Percentiles rank a stretch among this genome's conserved stretches.
Conservation (phyloP, 1,140 invertebrate species). For the Thrips palmi region DNA sequence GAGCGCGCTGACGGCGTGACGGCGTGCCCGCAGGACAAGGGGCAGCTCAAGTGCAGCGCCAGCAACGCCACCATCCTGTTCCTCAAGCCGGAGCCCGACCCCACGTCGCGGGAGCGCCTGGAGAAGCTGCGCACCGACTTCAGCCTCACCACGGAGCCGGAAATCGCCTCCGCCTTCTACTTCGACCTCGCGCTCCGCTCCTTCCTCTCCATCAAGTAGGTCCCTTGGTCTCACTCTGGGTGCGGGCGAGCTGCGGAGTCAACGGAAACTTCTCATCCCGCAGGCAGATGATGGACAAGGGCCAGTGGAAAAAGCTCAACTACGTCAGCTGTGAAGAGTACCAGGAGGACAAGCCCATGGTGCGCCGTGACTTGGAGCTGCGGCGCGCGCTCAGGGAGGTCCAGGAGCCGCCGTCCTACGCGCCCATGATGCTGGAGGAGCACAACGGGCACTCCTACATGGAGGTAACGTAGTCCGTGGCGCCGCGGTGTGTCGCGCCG, state of each 20-base stretch:
- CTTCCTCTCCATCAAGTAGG: slow-evolving; percentile 53
- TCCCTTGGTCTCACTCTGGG: slow-evolving; percentile 11
- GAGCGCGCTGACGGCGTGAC: too few species aligned
- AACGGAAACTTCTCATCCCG: too few species aligned
- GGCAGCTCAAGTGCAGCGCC: slow-evolving; percentile 41
- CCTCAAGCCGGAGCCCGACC: slow-evolving; percentile 40
- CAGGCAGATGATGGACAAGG: slow-evolving; percentile 30
- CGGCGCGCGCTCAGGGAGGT: slow-evolving; percentile 23
- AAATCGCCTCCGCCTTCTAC: slow-evolving; percentile 63
- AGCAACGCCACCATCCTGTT: slow-evolving; percentile 48
- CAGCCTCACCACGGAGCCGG: slow-evolving; percentile 44
- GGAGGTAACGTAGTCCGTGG: too few species aligned
- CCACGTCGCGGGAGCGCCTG: slow-evolving; percentile 35
- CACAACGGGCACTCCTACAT: slow-evolving; percentile 53
- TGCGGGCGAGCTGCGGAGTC: background rate
- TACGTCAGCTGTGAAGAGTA: slow-evolving; percentile 60
- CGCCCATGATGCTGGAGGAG: slow-evolving; percentile 33
- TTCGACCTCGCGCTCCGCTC: slow-evolving; percentile 60
- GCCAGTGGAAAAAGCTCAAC: slow-evolving; percentile 46
- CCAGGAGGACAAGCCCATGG: slow-evolving; percentile 46
- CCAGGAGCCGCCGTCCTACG: slow-evolving; percentile 46
- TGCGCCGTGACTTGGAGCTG: slow-evolving; percentile 27
- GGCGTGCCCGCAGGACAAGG: slow-evolving; percentile 46
- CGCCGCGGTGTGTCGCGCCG: too few species aligned
- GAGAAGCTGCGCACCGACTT: slow-evolving; percentile 46